phyloP scores from a whole-genome alignment of 2,797 vertebrate species.

The Aldrovandia affinis region DNA sequence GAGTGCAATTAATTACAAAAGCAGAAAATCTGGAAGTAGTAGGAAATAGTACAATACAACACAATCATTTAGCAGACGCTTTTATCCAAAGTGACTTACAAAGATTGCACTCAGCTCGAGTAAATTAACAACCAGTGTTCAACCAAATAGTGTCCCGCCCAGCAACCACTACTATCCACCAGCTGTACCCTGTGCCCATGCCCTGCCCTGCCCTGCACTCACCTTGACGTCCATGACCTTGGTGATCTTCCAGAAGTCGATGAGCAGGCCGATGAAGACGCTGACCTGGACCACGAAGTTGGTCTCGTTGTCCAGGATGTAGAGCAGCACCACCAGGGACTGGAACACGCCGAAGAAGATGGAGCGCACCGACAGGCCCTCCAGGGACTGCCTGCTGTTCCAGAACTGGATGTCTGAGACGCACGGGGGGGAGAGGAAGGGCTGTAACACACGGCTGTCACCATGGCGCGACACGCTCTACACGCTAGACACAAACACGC shows the following conservation, averaged over 20 bases:
- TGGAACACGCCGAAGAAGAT: conserved; percentile 96
- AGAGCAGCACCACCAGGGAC: conserved; percentile 91
- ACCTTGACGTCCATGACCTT: conserved; percentile 97
- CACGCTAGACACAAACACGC: neutral
- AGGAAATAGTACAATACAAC: neutral
- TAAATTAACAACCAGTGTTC: neutral
- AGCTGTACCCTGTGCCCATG: neutral
- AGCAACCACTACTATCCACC: neutral
- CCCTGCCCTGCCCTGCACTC: conserved; percentile 48
- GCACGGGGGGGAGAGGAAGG: neutral
- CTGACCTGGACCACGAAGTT: conserved; percentile 98
- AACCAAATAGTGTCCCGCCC: neutral
- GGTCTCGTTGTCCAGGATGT: conserved; percentile 96
- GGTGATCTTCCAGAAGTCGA: conserved; percentile 98
- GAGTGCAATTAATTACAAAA: too few species aligned
- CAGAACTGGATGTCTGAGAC: conserved; percentile 94
- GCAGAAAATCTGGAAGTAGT: neutral
- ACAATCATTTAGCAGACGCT: too few species aligned
- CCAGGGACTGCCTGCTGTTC: conserved; percentile 95
- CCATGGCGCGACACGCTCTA: neutral
- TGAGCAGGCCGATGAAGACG: conserved; percentile 95
- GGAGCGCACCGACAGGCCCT: conserved; percentile 92
- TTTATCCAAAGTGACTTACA: too few species aligned
- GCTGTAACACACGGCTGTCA: neutral
- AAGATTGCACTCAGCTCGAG: too few species aligned